Conservation (phyloP, 1,140 invertebrate genomes). For the Drosophila seguyi region DNA sequence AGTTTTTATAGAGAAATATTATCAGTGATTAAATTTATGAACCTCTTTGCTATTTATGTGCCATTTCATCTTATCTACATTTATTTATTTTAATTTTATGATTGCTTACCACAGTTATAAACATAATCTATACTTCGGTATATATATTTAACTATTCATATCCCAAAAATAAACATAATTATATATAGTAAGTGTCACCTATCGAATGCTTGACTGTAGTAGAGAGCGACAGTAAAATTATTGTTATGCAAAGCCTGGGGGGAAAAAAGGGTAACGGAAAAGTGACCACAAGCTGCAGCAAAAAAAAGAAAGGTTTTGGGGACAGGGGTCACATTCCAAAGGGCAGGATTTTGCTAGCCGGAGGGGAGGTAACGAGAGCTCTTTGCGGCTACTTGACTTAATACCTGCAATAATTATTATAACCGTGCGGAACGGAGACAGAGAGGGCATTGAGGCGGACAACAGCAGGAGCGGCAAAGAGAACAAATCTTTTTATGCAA, state of each 20-base stretch:
- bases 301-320: constrained; percentile 17
- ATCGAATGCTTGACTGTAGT: constrained; percentile 8
- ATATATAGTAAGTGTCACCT: neutral
- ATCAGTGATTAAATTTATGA: neutral
- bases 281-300: constrained; percentile 25
- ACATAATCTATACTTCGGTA: neutral
- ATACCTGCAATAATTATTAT: constrained; percentile 83
- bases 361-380: constrained; percentile 36
- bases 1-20: too few species aligned
- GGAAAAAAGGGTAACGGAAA: constrained; percentile 48
- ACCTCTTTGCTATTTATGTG: neutral
- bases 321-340: constrained; percentile 11
- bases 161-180: neutral
- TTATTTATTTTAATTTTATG: neutral
- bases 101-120: too few species aligned
- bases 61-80: neutral
- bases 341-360: constrained; percentile 28
- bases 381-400: constrained; percentile 80
- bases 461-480: neutral
- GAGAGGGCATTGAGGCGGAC: constrained; percentile 13
- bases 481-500: constrained; percentile 47
- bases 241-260: constrained; percentile 74
- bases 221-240: constrained; percentile 51
- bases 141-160: neutral
- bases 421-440: constrained; percentile 59